Base-by-base conservation (phyloP, 2,797 vertebrate species). In the Spheniscus humboldti region DNA sequence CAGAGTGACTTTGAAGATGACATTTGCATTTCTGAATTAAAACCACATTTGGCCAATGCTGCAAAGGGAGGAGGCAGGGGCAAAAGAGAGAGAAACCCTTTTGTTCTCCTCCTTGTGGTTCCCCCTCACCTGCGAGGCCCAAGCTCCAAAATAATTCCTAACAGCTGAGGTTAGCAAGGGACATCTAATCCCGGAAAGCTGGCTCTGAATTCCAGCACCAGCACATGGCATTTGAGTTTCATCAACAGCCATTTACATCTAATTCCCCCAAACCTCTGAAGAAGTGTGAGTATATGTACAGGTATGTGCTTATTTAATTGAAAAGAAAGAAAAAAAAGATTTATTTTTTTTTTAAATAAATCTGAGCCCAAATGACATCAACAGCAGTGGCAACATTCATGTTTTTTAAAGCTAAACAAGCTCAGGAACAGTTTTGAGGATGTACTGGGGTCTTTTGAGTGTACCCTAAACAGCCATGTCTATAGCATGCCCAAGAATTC, bases 11-110 rank as follows among this genome's bases (percentile, higher is more conserved):
- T 95, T 94, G 75, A 74, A 94, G 85, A 78, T 86, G 80, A 74
- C 80, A 90, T 95, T 96, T 90, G n/a, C 78, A 67, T 95, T 94
- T 92, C 87, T 79, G 88, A 97, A 97, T 97, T 94, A 86, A 97
- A 91, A 95, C 66, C 84, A 96, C 73, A 94, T 96, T 95, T 86
- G 47, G 79, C 92, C 60, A 37, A 16, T 23, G 25, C 50, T 91
- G 71, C 0, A 13, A 86, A 95, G 28, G 18, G 24, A 37, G 53
- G 22, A 96, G 59, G 73, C n/a, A 59, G 48, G 73, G 89, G 75
- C 50, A 94, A 59, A 79, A 85, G 33, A 88, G 43, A 80, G 86
- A 94, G 88, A 94, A 96, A 96, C 53, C 17, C 86, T 87, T 92
- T 97, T 95, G 96, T 92, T 97, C 89, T 91, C 77, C 35, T 96